phyloP scores from a whole-genome alignment of 2,113 vertebrate species.

The Salvelinus fontinalis region DNA sequence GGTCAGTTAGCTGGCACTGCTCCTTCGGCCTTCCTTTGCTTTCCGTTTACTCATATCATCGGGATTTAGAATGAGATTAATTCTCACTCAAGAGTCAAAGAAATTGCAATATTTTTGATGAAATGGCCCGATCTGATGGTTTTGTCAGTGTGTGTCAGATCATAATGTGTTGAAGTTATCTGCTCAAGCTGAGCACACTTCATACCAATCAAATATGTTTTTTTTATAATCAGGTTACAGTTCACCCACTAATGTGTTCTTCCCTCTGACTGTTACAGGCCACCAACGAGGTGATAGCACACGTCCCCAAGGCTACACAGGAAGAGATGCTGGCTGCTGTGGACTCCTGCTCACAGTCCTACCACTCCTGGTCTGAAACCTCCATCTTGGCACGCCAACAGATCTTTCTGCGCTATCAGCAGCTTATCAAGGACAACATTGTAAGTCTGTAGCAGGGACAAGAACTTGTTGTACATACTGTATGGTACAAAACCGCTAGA shows the following conservation, averaged over 20 bases:
- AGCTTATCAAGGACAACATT: slow-evolving; percentile 97
- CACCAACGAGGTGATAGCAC: slow-evolving; percentile 88
- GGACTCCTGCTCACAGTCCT: slow-evolving; percentile 86
- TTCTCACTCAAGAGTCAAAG: too few relatives aligned
- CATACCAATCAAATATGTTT: not conserved
- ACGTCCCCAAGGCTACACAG: slow-evolving; percentile 88
- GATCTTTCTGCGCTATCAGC: slow-evolving; percentile 92
- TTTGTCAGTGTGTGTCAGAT: too few relatives aligned
- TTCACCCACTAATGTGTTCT: not conserved
- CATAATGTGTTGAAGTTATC: not conserved
- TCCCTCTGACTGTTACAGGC: slow-evolving; percentile 73
- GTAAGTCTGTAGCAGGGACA: slow-evolving; percentile 71
- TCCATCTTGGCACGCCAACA: slow-evolving; percentile 92
- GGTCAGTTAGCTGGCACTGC: not conserved
- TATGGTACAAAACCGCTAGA: not conserved
- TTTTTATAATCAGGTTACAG: not conserved
- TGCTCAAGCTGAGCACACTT: not conserved
- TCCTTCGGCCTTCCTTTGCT: not conserved
- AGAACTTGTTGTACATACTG: not conserved
- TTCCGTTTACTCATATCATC: not conserved
- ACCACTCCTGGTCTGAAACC: slow-evolving; percentile 86
- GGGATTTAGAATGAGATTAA: not conserved
- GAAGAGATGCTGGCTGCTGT: slow-evolving; percentile 91
- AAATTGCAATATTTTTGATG: not conserved
- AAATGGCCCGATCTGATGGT: not conserved